Evolutionary conservation across 2,113 vertebrate species (phyloP).

Genomic region (Hippocampus comes): DNA sequence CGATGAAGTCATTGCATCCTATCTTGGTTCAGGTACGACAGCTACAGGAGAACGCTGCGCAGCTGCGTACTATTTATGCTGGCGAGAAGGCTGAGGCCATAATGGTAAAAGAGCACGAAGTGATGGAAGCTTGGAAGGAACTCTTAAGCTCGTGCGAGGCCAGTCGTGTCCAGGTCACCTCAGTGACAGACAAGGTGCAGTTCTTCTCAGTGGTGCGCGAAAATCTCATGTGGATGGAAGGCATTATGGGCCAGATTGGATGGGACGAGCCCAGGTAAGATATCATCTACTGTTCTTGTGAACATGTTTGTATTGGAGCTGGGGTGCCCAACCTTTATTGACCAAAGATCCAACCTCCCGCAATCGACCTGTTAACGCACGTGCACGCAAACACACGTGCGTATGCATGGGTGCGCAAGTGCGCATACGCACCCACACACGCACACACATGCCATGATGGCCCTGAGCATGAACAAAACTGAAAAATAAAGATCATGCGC

Average conservation of each 20-base stretch:
- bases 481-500: no score
- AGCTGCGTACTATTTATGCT: slow-evolving; percentile 86
- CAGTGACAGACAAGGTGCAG: slow-evolving; percentile 88
- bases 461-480: no score
- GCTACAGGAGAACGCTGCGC: slow-evolving; percentile 85
- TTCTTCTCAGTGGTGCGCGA: slow-evolving; percentile 88
- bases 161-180: slow-evolving; percentile 83
- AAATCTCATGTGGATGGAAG: slow-evolving; percentile 93
- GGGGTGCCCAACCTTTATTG: no score
- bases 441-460: no score
- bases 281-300: slow-evolving; percentile 10
- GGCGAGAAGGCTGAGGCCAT: slow-evolving; percentile 91
- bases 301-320: slow-evolving; percentile 21
- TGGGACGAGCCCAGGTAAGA: slow-evolving; percentile 82
- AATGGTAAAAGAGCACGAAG: slow-evolving; percentile 79
- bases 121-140: slow-evolving; percentile 84
- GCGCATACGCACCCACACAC: no score
- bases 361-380: no score
- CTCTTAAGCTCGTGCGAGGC: slow-evolving; percentile 80
- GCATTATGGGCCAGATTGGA: slow-evolving; percentile 87
- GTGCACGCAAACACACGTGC: no score
- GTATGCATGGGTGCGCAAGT: no score
- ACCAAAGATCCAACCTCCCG: no score
- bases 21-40: slow-evolving; percentile 78
- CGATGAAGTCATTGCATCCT: neutral